Base-by-base conservation (phyloP, 2,888 invertebrate genomes). In the Schrankia costaestrigalis region DNA sequence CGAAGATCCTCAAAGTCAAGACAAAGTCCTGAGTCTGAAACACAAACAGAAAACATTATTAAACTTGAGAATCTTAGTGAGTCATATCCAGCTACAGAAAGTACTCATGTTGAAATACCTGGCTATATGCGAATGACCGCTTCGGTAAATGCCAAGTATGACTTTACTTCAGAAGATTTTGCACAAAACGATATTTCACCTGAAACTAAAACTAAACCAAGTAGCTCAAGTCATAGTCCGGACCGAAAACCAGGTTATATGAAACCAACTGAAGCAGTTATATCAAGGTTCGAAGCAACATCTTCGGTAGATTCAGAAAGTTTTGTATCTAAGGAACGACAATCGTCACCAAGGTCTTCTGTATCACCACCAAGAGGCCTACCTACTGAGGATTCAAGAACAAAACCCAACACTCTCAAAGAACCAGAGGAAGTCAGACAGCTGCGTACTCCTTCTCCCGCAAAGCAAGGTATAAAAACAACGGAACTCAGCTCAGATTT, bases 401-500 rank as follows among this genome's bases (percentile, higher is more conserved):
- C 19, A 5, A 53, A 36, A 6, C 27, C 46, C 15, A 18, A 14
- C 3, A 31, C 44, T 31, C 3, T 46, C 4, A 46, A 46, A 11
- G 42, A 58, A 34, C 42, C 56, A 14, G 54, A 62, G 28, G 60
- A 61, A 37, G 42, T 46, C 7, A 56, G 54, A 39, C 56, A 57
- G 27, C 43, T 56, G 3, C 50, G 65, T 10, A 62, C 65, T 31
- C 66, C 63, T 31, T 70, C 68, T 10, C 71, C 67, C n/a, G 48
- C 47, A n/a, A 72, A 71, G 43, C 63, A 63, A 39, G 35, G 35
- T 5, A 50, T 42, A 6, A 54, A 43, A 32, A 42, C 48, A 8
- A 63, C 57, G 12, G 68, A 73, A 42, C 41, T 62, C 0, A 70
- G 38, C 19, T 60, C 59, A 14, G 67, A 73, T 22, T 76, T 82